phyloP scores from a whole-genome alignment of 2,113 vertebrate species.

The Ovis aries region ARS-UI_Ramb_v3.0 NC_056067.1:53610501-53611000 shows the following conservation, averaged over 20 bases:
- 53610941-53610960: fast-evolving
- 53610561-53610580: background rate
- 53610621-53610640: background rate
- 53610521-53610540: background rate
- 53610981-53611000: background rate
- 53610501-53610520: background rate
- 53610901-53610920: background rate
- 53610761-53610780: background rate
- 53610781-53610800: background rate
- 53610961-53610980: no score
- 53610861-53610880: fast-evolving
- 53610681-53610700: background rate
- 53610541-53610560: background rate
- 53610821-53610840: fast-evolving
- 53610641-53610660: background rate
- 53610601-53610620: background rate
- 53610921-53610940: background rate
- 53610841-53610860: fast-evolving
- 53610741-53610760: background rate
- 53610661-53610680: background rate
- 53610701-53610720: background rate
- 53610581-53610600: background rate
- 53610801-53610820: background rate
- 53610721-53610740: background rate
- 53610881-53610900: background rate